Conservation (phyloP, 2,113 vertebrate species). For the Pithys albifrons region DNA sequence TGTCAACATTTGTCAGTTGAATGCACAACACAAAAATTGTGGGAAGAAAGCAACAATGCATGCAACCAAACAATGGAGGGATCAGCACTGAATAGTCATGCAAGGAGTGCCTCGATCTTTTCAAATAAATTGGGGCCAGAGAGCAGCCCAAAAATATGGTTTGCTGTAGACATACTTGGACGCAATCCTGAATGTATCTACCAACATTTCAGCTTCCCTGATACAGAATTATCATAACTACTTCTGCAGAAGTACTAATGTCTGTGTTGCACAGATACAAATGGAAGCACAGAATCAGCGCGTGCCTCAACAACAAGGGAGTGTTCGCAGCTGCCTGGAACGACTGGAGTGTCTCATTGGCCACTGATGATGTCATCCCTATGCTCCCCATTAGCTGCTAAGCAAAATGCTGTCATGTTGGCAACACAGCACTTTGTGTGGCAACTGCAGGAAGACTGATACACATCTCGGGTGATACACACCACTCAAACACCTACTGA, state of each 20-base stretch:
- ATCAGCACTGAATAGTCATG: neutral
- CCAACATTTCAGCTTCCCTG: neutral
- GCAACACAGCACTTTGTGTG: conserved; percentile 1
- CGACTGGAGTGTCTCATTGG: conserved; percentile 16
- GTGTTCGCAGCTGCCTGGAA: neutral
- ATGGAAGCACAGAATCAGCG: neutral
- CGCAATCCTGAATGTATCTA: neutral
- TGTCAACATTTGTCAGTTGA: neutral
- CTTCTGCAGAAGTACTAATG: neutral
- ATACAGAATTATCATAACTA: neutral
- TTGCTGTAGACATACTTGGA: neutral
- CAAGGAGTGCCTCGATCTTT: neutral
- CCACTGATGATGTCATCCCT: conserved; percentile 52
- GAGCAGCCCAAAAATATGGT: neutral
- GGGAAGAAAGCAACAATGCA: neutral
- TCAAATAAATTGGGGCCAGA: neutral
- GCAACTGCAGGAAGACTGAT: neutral
- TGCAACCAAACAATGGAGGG: conserved; percentile 1
- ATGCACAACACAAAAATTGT: neutral
- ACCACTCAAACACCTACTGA: neutral
- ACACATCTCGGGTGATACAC: neutral
- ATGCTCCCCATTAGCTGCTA: neutral
- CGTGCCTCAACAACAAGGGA: neutral
- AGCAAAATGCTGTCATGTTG: conserved; percentile 3
- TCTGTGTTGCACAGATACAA: neutral